Percentiles rank a stretch among this genome's conserved stretches.
These are phyloP conservation scores for Hyphantria cunea DNA, from an alignment of 1,140 invertebrate genomes.

Conservation along the genomic window DNA sequence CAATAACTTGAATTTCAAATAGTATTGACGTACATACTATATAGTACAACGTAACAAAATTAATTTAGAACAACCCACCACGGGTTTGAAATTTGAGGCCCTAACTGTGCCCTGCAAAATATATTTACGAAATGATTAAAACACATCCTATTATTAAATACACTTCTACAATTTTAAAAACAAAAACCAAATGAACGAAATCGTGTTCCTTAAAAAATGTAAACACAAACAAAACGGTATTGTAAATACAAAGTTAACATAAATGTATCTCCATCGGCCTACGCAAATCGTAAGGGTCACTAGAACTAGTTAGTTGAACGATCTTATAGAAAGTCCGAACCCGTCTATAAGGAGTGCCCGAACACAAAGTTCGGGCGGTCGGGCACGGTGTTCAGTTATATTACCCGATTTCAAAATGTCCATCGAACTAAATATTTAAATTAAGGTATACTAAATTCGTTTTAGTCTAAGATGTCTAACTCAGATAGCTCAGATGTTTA, in stretches of 20 bases:
- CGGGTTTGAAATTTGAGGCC: neutral
- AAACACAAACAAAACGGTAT: neutral
- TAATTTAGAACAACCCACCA: too few species aligned
- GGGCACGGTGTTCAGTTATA: neutral
- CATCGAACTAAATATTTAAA: too few species aligned
- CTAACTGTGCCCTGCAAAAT: neutral
- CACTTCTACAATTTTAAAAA: neutral
- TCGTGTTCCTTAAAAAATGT: too few species aligned
- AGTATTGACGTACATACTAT: too few species aligned
- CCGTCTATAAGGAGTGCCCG: neutral
- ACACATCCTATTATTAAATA: neutral
- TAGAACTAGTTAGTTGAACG: conserved; percentile 2
- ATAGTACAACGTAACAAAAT: too few species aligned
- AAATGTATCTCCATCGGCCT: neutral
- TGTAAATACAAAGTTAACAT: neutral
- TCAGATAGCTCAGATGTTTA: too few species aligned
- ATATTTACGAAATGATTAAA: neutral
- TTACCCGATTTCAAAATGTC: too few species aligned
- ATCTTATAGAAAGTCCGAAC: conserved; percentile 2
- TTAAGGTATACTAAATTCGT: too few species aligned
- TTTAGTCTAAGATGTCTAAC: too few species aligned
- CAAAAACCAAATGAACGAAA: too few species aligned
- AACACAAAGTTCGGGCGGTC: too few species aligned
- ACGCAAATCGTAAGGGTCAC: conserved; percentile 5
- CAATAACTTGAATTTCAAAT: too few species aligned